These are phyloP conservation scores for Ardeotis arabs DNA, from an alignment of 2,113 vertebrate species.

Conservation along the genomic window DNA sequence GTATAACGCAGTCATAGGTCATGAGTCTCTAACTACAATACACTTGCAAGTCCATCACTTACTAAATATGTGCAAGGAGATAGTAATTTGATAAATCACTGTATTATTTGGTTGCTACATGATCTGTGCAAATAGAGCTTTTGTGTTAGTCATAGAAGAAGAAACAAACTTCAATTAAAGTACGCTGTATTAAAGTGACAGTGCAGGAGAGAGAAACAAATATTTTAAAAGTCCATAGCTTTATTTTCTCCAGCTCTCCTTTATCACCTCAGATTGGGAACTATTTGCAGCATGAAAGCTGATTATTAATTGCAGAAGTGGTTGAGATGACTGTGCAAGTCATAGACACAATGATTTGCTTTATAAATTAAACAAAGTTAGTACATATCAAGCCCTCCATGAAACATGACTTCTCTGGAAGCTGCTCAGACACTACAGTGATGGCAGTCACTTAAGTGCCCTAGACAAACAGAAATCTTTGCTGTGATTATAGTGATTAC, in stretches of 20 bases:
- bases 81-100: background rate
- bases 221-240: background rate
- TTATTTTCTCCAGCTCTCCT: background rate
- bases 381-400: background rate
- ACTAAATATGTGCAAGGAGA: background rate
- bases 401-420: background rate
- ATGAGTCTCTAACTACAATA: background rate
- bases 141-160: background rate
- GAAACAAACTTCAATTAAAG: background rate
- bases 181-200: background rate
- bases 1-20: background rate
- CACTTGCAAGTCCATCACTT: background rate
- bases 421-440: constrained; percentile 20
- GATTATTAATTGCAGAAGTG: background rate
- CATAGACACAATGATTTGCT: background rate
- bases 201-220: background rate
- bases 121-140: background rate
- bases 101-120: background rate
- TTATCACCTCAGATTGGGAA: background rate
- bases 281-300: background rate
- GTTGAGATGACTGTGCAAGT: background rate
- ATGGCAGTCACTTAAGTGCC: constrained; percentile 32
- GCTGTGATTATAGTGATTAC: constrained; percentile 36
- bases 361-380: background rate
- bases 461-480: constrained; percentile 52